Percentiles rank a stretch among this genome's conserved stretches.
phyloP scores from a whole-genome alignment of 2,113 vertebrate species.

The Platycercus adscitus region DNA sequence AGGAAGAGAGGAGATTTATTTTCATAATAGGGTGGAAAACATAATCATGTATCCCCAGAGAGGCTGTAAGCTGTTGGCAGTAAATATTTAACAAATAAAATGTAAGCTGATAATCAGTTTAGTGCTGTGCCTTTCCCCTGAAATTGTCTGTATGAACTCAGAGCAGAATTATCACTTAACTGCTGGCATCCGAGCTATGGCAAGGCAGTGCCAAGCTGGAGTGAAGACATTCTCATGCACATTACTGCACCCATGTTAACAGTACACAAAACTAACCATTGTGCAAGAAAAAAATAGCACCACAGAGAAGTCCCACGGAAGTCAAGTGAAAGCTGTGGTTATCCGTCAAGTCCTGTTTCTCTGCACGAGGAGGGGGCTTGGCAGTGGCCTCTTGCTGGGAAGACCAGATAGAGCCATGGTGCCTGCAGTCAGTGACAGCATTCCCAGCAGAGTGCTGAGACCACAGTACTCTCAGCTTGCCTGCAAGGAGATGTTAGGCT shows the following conservation, averaged over 20 bases:
- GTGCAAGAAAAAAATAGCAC: neutral
- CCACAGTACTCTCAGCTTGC: neutral
- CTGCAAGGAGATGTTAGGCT: neutral
- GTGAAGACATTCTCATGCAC: neutral
- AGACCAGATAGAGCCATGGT: neutral
- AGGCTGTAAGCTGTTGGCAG: neutral
- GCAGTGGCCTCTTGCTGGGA: neutral
- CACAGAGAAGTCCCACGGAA: neutral
- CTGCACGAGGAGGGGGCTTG: accelerated
- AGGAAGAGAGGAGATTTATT: neutral
- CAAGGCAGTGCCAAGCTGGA: neutral
- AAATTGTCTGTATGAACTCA: neutral
- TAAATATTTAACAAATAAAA: neutral
- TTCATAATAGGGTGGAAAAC: neutral
- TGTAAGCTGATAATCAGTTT: neutral
- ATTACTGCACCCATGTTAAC: neutral
- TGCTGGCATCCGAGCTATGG: accelerated
- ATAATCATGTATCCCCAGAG: neutral
- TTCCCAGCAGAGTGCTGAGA: neutral
- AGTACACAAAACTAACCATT: neutral
- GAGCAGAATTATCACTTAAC: neutral
- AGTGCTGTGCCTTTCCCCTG: neutral
- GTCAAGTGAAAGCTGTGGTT: neutral
- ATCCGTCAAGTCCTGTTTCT: neutral
- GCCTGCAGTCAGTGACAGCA: neutral